These are phyloP conservation scores for Amphilophus citrinellus DNA, from an alignment of 2,113 vertebrate genomes.

Conservation along the genomic window DNA sequence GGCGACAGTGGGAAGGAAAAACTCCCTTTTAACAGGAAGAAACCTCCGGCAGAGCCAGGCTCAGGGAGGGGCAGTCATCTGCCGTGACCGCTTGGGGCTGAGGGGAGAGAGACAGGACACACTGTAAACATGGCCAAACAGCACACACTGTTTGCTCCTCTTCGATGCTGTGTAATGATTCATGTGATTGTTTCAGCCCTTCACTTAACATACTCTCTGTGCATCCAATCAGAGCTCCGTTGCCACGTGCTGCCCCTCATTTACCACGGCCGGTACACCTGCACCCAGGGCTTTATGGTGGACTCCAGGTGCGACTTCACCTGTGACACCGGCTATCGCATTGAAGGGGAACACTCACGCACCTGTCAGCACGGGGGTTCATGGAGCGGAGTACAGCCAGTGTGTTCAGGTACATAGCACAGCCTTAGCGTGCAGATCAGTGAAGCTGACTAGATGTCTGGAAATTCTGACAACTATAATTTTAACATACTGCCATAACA, in stretches of 20 bases:
- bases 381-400: constrained; percentile 91
- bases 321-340: constrained; percentile 87
- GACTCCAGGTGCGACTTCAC: constrained; percentile 93
- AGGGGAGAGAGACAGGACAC: not conserved
- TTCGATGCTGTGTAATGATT: no score
- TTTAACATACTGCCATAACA: not conserved
- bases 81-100: no score
- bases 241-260: constrained; percentile 87
- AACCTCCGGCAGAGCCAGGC: no score
- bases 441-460: not conserved
- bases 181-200: not conserved
- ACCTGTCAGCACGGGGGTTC: constrained; percentile 86
- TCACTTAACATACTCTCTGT: not conserved
- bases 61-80: no score
- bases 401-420: constrained; percentile 83
- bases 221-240: constrained; percentile 82
- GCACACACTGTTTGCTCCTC: no score
- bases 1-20: no score
- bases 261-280: constrained; percentile 87
- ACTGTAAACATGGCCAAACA: not conserved
- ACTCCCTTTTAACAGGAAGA: no score
- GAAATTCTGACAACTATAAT: not conserved
- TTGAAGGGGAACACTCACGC: constrained; percentile 88
- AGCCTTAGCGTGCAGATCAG: not conserved
- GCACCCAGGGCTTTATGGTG: constrained; percentile 85